phyloP scores from a whole-genome alignment of 1,140 invertebrate genomes.

The Drosophila nigrodunni region DNA sequence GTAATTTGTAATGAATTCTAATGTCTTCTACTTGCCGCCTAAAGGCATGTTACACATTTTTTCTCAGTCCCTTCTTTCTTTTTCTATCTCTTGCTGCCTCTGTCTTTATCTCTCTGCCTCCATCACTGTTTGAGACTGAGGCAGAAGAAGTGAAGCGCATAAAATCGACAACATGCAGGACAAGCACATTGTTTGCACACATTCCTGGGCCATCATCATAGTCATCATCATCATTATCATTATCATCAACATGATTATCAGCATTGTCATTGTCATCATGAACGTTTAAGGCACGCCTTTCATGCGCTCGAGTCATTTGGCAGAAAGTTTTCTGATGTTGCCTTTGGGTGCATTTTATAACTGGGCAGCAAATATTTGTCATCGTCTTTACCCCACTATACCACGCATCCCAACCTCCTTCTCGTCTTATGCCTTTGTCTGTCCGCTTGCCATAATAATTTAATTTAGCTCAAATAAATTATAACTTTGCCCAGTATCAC shows the following conservation, averaged over 20 bases:
- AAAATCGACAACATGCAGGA: constrained; percentile 56
- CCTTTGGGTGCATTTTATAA: constrained; percentile 80
- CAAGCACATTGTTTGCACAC: constrained; percentile 60
- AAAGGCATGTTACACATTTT: constrained; percentile 67
- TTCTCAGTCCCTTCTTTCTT: constrained; percentile 34
- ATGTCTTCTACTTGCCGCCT: constrained; percentile 56
- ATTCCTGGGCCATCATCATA: constrained; percentile 38
- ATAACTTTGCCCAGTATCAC: constrained; percentile 51
- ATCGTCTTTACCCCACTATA: constrained; percentile 14
- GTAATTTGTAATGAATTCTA: constrained; percentile 79
- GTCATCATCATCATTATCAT: constrained; percentile 20
- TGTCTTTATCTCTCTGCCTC: background rate
- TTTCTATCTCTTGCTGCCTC: constrained; percentile 1
- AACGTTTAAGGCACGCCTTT: constrained; percentile 67
- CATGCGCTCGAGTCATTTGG: constrained; percentile 69
- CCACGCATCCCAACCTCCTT: too few species aligned
- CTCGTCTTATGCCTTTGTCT: constrained; percentile 8
- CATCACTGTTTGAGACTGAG: constrained; percentile 2
- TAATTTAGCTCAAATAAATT: constrained; percentile 80
- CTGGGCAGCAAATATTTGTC: constrained; percentile 77
- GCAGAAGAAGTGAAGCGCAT: constrained; percentile 29
- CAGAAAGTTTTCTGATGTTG: constrained; percentile 71
- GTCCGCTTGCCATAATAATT: constrained; percentile 69
- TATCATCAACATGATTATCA: constrained; percentile 14
- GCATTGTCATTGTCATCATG: constrained; percentile 44